Evolutionary conservation across 2,797 vertebrate species (phyloP), one percentile per base, ranked within the genome.

Genomic region (Etheostoma nigrum): DNA sequence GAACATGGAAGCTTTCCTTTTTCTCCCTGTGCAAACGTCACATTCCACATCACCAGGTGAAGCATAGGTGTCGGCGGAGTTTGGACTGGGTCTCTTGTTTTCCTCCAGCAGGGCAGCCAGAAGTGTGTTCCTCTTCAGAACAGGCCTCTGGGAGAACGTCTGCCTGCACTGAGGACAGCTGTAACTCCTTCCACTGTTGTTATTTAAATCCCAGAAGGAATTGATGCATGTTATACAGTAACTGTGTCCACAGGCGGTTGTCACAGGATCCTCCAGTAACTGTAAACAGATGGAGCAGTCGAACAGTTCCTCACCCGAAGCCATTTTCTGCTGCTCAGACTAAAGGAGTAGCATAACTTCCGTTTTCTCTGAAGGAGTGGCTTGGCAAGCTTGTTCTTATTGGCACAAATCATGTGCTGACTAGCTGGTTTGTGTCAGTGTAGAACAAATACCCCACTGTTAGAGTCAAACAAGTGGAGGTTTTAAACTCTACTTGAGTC

Each of bases 161-260:
- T 84, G 67, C 49, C 86, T 78, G 53, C 91, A 93, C 63, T 88
- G 78, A 55, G 90, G 91, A 55, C 91, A 93, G 75, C 74, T 86
- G 82, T 65, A 91, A 4, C 0, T 23, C 13, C 12, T 8, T 40
- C 30, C 21, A 4, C 15, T 45, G 23, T 40, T 14, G 4, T 3
- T 21, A 11, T 55, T 45, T 12, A 1, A 51, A 18, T 89, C 74
- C 91, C 91, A 93, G 72, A 78, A 86, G 16, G 6, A 1, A 27
- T 89, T 81, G 25, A 93, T 82, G 42, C 89, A 93, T 18, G 11
- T 63, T 10, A 63, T 74, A 45, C 91, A 93, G 73, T 77, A 93
- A 52, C 58, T 91, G 77, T 92, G 90, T 54, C 89, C 91, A 58
- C 89, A 93, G 19, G 63, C 53, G 0, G 81, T 87, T 1, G 88